These are phyloP conservation scores for Molossus alvarezi DNA, from an alignment of 2,797 vertebrate species.

Conservation along the genomic window DNA sequence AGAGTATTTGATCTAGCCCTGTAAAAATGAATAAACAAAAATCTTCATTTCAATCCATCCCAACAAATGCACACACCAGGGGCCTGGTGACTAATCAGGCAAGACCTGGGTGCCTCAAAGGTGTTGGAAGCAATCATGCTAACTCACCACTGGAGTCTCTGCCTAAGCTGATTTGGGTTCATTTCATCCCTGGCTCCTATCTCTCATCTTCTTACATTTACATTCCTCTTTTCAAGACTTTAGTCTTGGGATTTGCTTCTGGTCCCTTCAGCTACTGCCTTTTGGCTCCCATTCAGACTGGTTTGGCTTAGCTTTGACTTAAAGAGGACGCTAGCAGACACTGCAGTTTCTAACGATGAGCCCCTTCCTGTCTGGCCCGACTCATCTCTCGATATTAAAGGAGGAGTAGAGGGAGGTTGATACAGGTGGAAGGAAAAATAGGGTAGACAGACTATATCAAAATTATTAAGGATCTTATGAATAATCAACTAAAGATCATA, in stretches of 20 bases:
- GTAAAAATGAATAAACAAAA: neutral
- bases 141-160: neutral
- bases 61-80: neutral
- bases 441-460: neutral
- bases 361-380: neutral
- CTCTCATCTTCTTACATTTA: neutral
- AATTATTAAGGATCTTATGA: neutral
- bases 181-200: neutral
- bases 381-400: neutral
- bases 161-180: neutral
- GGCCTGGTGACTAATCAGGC: neutral
- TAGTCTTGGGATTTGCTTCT: neutral
- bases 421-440: conserved; percentile 14
- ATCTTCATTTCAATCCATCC: neutral
- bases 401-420: neutral
- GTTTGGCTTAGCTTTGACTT: neutral
- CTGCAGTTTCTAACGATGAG: neutral
- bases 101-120: neutral
- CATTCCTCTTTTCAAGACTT: neutral
- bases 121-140: neutral
- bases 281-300: neutral
- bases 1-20: neutral
- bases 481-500: neutral
- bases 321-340: neutral
- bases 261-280: neutral